Base-by-base conservation (phyloP, 2,113 vertebrate species). In the Phalacrocorax pelagicus region DNA sequence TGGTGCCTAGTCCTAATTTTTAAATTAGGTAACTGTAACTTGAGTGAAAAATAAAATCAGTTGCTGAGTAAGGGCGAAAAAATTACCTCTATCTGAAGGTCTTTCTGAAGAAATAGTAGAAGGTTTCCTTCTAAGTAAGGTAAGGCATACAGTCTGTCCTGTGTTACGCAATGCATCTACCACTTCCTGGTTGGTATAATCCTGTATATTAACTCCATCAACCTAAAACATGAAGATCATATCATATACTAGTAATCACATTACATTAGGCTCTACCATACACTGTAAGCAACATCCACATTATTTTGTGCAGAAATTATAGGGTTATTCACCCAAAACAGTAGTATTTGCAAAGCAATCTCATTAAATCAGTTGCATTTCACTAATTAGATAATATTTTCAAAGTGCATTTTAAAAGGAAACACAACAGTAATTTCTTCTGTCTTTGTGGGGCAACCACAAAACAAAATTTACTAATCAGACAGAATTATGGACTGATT, bases 121-220 rank as follows among this genome's bases (percentile, higher is more conserved):
- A 21, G 77, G 24, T 89, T 97, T 98, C 89, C 97, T 99, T 91
- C 99, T 98, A 27, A 99, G 98, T 29, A 99, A 92, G 15, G 99
- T 99, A 27, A 99, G 98, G 55, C 98, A 93, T 2, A 99, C 99
- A 6, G 96, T 97, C 86, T 98, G 98, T 3, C 99, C 99, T 0
- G 99, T 98, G 86, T 97, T 98, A 59, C 98, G 98, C 98, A 99
- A 98, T 0, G 98, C 98, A 87, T 99, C 98, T 52, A 99, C 98
- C 46, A 99, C 99, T 90, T 99, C 99, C 81, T 99, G 98, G 80
- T 99, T 99, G 94, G 98, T 98, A 96, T 98, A 98, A 77, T 98
- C 99, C 40, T 99, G 98, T 34, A 99, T 98, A 89, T 98, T 99
- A 63, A 99, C 72, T 14, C 98, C 98, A 47, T 99, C 98, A 66